Evolutionary conservation across 1,140 invertebrate genomes (phyloP).

Genomic region (Lasioglossum albipes): DNA sequence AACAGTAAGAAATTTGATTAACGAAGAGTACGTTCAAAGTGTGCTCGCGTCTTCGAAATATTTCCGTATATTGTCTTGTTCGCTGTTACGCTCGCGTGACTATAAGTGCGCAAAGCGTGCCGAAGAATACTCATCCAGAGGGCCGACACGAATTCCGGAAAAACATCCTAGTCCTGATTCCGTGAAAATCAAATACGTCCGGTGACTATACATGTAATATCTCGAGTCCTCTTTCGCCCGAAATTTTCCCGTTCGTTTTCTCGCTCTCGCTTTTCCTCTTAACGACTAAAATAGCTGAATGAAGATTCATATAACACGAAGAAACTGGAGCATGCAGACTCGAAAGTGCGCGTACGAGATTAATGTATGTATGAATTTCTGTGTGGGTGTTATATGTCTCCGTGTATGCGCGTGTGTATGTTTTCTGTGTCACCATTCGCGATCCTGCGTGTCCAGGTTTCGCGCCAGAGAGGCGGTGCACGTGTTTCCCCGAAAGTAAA

Average conservation of each 20-base stretch:
- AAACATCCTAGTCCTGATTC: slow-evolving; percentile 24
- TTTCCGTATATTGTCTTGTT: too few relatives aligned
- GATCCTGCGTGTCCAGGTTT: too few relatives aligned
- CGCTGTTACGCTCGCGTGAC: too few relatives aligned
- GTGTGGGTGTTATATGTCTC: too few relatives aligned
- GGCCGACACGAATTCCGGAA: neutral
- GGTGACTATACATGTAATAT: too few relatives aligned
- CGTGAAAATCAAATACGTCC: slow-evolving; percentile 11
- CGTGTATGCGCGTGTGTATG: neutral
- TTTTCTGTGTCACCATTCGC: neutral
- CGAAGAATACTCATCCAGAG: slow-evolving; percentile 19
- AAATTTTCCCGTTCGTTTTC: neutral
- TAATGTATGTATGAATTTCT: slow-evolving; percentile 9
- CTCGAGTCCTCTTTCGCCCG: neutral
- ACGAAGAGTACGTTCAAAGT: too few relatives aligned
- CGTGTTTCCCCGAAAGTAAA: slow-evolving; percentile 5
- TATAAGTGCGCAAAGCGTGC: neutral
- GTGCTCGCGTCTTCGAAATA: too few relatives aligned
- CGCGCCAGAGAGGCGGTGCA: too few relatives aligned
- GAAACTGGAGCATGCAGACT: slow-evolving; percentile 64
- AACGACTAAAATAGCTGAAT: slow-evolving; percentile 57
- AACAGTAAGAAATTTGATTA: too few relatives aligned
- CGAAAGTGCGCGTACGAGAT: slow-evolving; percentile 47
- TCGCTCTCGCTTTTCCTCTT: slow-evolving; percentile 19
- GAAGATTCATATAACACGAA: slow-evolving; percentile 61